phyloP scores from a whole-genome alignment of 2,113 vertebrate genomes.

The Aegotheles bennettii region DNA sequence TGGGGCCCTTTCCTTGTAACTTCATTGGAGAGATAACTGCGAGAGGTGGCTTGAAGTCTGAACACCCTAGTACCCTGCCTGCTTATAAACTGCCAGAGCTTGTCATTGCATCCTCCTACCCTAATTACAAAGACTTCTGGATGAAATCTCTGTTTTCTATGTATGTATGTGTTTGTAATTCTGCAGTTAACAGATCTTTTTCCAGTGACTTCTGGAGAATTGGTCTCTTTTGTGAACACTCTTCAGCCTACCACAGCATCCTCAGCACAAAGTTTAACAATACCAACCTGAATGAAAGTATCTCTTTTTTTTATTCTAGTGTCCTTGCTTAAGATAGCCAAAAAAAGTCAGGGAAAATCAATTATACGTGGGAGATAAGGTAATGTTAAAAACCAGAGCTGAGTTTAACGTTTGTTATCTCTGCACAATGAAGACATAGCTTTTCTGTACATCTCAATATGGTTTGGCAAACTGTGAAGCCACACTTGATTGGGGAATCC shows the following conservation, averaged over 20 bases:
- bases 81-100: background rate
- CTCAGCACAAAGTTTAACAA: background rate
- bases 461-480: background rate
- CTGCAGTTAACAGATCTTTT: background rate
- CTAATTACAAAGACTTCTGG: background rate
- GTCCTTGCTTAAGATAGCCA: background rate
- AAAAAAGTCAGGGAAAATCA: background rate
- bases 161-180: background rate
- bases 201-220: background rate
- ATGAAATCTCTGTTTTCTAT: background rate
- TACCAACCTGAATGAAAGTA: background rate
- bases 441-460: background rate
- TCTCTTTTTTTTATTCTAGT: background rate
- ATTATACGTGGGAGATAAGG: background rate
- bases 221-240: background rate
- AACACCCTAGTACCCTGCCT: rapidly evolving
- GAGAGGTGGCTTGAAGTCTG: background rate
- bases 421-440: background rate
- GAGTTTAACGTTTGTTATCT: background rate
- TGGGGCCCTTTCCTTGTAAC: background rate
- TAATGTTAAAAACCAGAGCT: background rate
- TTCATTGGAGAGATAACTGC: background rate
- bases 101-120: background rate
- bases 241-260: background rate
- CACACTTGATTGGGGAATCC: background rate